phyloP scores from a whole-genome alignment of 2,888 invertebrate species.

The Nomada flava region DNA sequence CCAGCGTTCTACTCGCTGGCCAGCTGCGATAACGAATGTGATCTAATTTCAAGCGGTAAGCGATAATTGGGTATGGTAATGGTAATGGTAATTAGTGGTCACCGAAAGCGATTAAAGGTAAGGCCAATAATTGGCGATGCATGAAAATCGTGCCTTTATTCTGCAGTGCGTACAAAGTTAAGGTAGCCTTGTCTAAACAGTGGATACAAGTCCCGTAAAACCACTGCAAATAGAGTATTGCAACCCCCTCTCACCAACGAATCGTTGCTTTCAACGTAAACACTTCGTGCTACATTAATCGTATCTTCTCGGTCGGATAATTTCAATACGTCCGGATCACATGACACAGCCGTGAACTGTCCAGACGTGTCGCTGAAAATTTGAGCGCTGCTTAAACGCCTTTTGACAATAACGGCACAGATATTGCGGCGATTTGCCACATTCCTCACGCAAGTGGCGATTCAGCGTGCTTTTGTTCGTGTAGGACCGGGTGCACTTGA shows the following conservation, averaged over 20 bases:
- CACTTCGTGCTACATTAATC: background rate
- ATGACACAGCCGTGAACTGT: conserved; percentile 71
- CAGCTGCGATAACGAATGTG: too few relatives aligned
- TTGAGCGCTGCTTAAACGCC: conserved; percentile 77
- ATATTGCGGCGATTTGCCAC: conserved; percentile 79
- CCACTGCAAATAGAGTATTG: background rate
- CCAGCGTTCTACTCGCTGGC: too few relatives aligned
- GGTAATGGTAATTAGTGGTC: background rate
- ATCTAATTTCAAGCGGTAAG: background rate
- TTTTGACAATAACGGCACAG: conserved; percentile 79
- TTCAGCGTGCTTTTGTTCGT: conserved; percentile 87
- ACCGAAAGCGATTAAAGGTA: background rate
- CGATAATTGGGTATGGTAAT: background rate
- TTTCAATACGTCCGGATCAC: conserved; percentile 13
- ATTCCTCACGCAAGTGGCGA: conserved; percentile 82
- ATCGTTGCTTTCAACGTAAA: background rate
- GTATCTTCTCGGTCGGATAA: background rate
- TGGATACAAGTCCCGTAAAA: background rate
- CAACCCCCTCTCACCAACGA: too few relatives aligned
- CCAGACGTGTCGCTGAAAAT: conserved; percentile 78
- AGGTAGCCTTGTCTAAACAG: background rate
- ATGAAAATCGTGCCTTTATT: conserved; percentile 43
- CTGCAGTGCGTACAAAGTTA: conserved; percentile 17
- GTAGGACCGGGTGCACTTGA: conserved; percentile 77
- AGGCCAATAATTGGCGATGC: conserved; percentile 3